Evolutionary conservation across 2,113 vertebrate species (phyloP), one percentile per base, ranked within the genome.

Genomic region (Phaethornis superciliosus): DNA sequence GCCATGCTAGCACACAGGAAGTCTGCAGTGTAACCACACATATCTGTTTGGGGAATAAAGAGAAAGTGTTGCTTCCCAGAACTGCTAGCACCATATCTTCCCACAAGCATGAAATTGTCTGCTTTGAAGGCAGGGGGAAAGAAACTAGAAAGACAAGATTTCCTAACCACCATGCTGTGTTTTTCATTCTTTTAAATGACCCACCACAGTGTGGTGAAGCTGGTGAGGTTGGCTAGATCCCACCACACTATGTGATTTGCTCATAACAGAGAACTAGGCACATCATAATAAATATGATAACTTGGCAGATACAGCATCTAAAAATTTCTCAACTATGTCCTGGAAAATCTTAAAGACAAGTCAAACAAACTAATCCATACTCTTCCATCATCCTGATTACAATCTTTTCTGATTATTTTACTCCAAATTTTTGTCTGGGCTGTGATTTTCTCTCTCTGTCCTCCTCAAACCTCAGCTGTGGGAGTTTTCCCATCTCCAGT

Each of bases 1-100:
- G 82, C 71, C 56, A 84, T 0, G 0, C 2, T 42, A 81, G 68
- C 32, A n/a, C 40, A 2, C 30, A 88, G 12, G 52, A 81, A 47
- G 37, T 3, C 13, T 20, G n/a, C 40, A 10, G 65, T 1, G 46
- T 23, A 27, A 55, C 76, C 2, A 0, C 2, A 72, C 0, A 0
- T 9, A 35, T 49, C 40, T 75, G 18, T 64, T 40, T 1, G 2
- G 15, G 21, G 26, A 11, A 55, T 32, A 56, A 28, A 69, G 42
- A 68, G 59, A 68, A 74, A 6, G 1, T 1, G 2, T 46, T 6
- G 4, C 35, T 76, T 92, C 74, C 65, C 77, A 65, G 21, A 84
- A 54, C 54, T 49, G 67, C 52, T 32, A 49, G 56, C 65, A 51
- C 1, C 2, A 28, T 40, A 52, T 49, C 63, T 62, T 78, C 54